A percentile compares a stretch with the other conserved stretches of the same genome.
These are phyloP conservation scores for Lepeophtheirus salmonis DNA, from an alignment of 1,140 invertebrate genomes.

Conservation along the genomic window DNA sequence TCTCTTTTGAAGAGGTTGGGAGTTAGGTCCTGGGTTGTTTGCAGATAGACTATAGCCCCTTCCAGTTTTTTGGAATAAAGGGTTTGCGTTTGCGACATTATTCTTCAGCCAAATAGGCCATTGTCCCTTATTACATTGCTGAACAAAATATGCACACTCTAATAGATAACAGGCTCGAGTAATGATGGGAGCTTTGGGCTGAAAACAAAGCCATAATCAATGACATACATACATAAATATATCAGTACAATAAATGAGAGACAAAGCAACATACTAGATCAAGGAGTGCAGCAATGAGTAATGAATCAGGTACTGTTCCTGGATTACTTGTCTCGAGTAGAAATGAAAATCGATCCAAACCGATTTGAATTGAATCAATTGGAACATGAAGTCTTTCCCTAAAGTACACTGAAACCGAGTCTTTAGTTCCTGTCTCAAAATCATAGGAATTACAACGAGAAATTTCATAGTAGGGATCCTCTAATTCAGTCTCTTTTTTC, in stretches of 20 bases:
- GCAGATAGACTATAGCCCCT: not conserved
- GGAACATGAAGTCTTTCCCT: conserved; percentile 62
- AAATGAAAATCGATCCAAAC: conserved; percentile 65
- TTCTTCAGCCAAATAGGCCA: conserved; percentile 92
- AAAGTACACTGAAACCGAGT: conserved; percentile 26
- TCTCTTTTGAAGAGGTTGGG: conserved; percentile 32
- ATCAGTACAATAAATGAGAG: no score
- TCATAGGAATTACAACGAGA: conserved; percentile 14
- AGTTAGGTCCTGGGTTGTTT: not conserved
- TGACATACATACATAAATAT: no score
- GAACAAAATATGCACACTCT: conserved; percentile 89
- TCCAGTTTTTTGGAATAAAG: not conserved
- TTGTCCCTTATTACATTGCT: conserved; percentile 88
- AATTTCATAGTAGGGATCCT: conserved; percentile 7
- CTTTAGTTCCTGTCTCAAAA: conserved; percentile 6
- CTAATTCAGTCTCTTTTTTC: conserved; percentile 2
- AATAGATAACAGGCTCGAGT: conserved; percentile 69
- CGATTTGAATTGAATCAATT: conserved; percentile 47
- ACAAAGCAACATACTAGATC: conserved; percentile 65
- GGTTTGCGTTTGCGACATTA: conserved; percentile 29
- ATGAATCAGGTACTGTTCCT: conserved; percentile 80
- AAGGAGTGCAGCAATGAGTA: conserved; percentile 77
- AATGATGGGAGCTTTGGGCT: conserved; percentile 83
- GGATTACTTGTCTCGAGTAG: conserved; percentile 84
- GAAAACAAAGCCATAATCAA: conserved; percentile 25